These are phyloP conservation scores for Tenthredo distinguenda DNA, from an alignment of 2,888 invertebrate genomes.

Conservation along the genomic window DNA sequence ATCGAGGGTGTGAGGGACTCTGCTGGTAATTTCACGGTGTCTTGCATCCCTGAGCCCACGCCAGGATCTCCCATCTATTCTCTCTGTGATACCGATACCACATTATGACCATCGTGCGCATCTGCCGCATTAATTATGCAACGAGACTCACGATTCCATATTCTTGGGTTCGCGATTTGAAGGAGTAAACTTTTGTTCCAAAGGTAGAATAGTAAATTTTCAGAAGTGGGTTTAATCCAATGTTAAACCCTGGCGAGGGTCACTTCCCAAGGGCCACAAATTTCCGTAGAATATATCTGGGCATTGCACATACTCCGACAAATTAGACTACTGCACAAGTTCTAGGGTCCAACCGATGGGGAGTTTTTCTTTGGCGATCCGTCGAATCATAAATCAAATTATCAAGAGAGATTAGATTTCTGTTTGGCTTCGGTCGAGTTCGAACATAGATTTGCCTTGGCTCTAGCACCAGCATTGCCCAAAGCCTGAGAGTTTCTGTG, in stretches of 20 bases:
- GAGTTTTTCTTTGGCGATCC: slow-evolving; percentile 58
- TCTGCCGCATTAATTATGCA: slow-evolving; percentile 62
- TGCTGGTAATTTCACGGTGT: slow-evolving; percentile 82
- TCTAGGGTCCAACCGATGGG: slow-evolving; percentile 53
- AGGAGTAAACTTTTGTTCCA: neutral
- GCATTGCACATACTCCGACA: slow-evolving; percentile 66
- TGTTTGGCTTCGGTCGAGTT: slow-evolving; percentile 68
- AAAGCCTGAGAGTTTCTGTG: slow-evolving; percentile 54
- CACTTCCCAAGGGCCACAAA: slow-evolving; percentile 61
- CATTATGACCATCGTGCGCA: slow-evolving; percentile 67
- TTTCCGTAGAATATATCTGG: slow-evolving; percentile 60
- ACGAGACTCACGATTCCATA: neutral
- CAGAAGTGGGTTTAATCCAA: slow-evolving; percentile 65
- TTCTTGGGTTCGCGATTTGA: neutral
- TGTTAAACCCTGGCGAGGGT: slow-evolving; percentile 65
- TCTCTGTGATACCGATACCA: slow-evolving; percentile 61
- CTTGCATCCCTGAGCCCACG: slow-evolving; percentile 80
- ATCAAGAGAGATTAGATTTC: slow-evolving; percentile 76
- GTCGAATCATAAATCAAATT: slow-evolving; percentile 74
- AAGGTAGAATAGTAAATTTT: neutral
- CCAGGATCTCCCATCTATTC: slow-evolving; percentile 63
- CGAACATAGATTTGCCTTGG: slow-evolving; percentile 57
- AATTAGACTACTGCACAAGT: slow-evolving; percentile 67
- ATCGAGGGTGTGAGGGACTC: slow-evolving; percentile 76
- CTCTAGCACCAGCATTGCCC: slow-evolving; percentile 54